Evolutionary conservation across 1,140 invertebrate genomes (phyloP).

Genomic region (Conus ventricosus): DNA sequence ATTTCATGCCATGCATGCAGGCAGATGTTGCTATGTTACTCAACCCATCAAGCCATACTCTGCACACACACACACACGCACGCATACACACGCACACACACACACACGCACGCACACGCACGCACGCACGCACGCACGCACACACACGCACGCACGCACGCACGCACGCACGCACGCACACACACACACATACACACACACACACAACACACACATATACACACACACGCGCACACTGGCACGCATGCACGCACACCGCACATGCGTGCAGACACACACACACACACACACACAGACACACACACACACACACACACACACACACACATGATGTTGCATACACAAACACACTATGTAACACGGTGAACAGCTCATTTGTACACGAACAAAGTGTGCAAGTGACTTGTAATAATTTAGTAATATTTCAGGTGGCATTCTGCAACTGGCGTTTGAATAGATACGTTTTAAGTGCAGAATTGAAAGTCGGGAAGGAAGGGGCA

Average conservation of each 20-base stretch:
- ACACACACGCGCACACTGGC: neutral
- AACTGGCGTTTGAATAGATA: no score
- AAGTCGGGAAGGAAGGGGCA: no score
- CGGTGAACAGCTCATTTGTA: no score
- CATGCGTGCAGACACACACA: neutral
- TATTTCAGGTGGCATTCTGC: no score
- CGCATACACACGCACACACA: neutral
- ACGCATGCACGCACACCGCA: neutral
- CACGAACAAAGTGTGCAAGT: no score
- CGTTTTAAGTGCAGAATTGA: no score
- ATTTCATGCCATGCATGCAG: no score
- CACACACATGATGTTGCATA: neutral
- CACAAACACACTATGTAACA: no score
- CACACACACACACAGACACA: constrained; percentile 4
- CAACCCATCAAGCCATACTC: no score
- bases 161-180: neutral
- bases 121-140: neutral
- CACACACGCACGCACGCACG: no score
- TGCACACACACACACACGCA: neutral
- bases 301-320: constrained; percentile 12
- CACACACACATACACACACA: neutral
- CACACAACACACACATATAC: neutral
- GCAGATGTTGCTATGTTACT: no score
- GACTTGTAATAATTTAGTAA: no score
- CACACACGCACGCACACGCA: neutral